Evolutionary conservation across 2,797 vertebrate species (phyloP).

Genomic region (Rachycentron canadum): DNA sequence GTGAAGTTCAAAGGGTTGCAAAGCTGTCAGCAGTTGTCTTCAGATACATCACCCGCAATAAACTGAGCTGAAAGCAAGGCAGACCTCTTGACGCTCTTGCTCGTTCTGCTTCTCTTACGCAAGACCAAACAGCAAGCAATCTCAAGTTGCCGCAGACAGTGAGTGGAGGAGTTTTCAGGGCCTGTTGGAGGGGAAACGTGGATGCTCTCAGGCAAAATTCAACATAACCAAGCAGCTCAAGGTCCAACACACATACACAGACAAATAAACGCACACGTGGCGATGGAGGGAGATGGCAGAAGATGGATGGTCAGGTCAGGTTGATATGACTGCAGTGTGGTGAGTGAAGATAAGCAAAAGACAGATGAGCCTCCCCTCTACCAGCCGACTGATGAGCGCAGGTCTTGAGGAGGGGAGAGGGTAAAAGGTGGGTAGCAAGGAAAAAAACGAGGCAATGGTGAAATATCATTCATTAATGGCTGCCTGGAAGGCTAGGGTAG

Average conservation of each 20-base stretch:
- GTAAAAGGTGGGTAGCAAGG: conserved; percentile 41
- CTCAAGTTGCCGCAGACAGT: conserved; percentile 9
- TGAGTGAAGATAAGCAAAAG: conserved; percentile 78
- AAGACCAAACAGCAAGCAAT: conserved; percentile 44
- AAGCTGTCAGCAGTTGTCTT: conserved; percentile 74
- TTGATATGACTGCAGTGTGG: conserved; percentile 75
- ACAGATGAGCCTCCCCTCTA: conserved; percentile 61
- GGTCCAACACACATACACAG: conserved; percentile 44
- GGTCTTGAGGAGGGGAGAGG: conserved; percentile 37
- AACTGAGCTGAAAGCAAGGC: conserved; percentile 59
- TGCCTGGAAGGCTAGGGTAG: not conserved
- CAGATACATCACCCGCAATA: conserved; percentile 69
- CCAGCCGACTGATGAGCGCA: conserved; percentile 51
- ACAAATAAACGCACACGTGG: conserved; percentile 40
- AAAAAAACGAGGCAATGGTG: conserved; percentile 15
- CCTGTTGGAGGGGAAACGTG: conserved; percentile 37
- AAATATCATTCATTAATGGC: conserved; percentile 54
- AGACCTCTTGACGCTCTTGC: conserved; percentile 45
- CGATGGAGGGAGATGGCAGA: conserved; percentile 47
- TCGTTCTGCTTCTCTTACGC: conserved; percentile 50
- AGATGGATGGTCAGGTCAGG: conserved; percentile 80
- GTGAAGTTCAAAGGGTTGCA: conserved; percentile 70
- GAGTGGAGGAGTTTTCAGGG: conserved; percentile 30
- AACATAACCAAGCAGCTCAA: conserved; percentile 48
- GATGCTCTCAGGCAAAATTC: conserved; percentile 33